These are phyloP conservation scores for Notospermus geniculatus DNA, from an alignment of 1,140 invertebrate genomes.

Conservation along the genomic window DNA sequence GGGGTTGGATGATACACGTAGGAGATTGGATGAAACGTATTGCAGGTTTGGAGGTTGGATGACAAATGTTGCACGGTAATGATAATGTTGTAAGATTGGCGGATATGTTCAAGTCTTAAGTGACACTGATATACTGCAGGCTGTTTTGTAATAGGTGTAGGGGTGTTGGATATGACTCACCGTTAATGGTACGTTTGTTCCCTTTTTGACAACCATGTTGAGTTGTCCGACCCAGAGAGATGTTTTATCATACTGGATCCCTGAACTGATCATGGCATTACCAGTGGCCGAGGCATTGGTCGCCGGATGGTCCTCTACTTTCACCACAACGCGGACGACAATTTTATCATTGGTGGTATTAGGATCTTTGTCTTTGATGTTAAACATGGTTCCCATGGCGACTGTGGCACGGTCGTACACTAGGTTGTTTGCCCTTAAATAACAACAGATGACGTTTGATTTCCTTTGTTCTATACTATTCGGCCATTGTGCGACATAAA, in stretches of 20 bases:
- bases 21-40: no score
- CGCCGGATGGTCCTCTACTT: conserved; percentile 23
- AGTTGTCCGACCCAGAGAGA: conserved; percentile 37
- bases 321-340: conserved; percentile 25
- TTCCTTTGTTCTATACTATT: background rate
- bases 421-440: conserved; percentile 20
- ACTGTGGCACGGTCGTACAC: conserved; percentile 27
- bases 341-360: conserved; percentile 25
- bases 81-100: no score
- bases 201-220: background rate
- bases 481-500: no score
- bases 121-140: no score
- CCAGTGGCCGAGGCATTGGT: conserved; percentile 15
- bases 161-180: background rate
- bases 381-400: conserved; percentile 30
- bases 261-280: conserved; percentile 28
- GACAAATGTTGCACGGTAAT: no score
- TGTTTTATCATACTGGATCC: conserved; percentile 26
- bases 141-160: no score
- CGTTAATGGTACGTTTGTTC: background rate
- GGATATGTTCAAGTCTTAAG: no score
- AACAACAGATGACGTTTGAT: background rate
- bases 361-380: conserved; percentile 14
- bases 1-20: no score
- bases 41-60: no score